These are phyloP conservation scores for Neria commutata DNA, from an alignment of 2,888 invertebrate genomes.

Conservation along the genomic window DNA sequence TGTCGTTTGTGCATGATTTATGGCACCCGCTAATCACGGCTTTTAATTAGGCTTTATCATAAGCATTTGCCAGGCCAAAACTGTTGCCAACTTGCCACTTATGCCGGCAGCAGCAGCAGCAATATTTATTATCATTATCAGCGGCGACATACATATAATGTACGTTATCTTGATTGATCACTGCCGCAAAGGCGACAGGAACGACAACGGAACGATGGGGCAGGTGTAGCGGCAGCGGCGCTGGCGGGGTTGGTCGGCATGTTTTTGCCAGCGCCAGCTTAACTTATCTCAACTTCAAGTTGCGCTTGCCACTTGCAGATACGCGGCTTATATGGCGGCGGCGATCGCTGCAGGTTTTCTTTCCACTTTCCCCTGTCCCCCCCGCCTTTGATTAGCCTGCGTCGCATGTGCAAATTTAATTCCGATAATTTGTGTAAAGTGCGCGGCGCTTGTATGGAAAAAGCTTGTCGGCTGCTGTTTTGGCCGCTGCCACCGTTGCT, in stretches of 20 bases:
- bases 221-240: slow-evolving; percentile 9
- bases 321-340: not conserved
- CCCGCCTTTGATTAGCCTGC: slow-evolving; percentile 25
- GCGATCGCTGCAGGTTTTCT: not conserved
- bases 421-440: slow-evolving; percentile 49
- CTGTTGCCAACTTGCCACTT: too few relatives aligned
- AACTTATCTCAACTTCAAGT: slow-evolving; percentile 23
- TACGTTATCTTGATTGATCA: slow-evolving; percentile 46
- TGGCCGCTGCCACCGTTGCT: not conserved
- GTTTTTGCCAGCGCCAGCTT: slow-evolving; percentile 22
- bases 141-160: slow-evolving; percentile 2
- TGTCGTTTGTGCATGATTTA: not conserved
- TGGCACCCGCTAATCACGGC: not conserved
- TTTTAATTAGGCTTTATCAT: not conserved
- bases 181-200: too few relatives aligned
- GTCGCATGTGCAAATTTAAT: slow-evolving; percentile 35
- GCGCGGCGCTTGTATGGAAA: slow-evolving; percentile 30
- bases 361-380: too few relatives aligned
- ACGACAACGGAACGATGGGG: too few relatives aligned
- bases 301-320: not conserved
- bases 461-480: slow-evolving; percentile 4
- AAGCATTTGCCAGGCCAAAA: not conserved
- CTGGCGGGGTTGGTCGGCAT: slow-evolving; percentile 18
- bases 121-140: too few relatives aligned
- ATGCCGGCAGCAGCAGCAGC: too few relatives aligned